These are phyloP conservation scores for Amblyjoppa fuscipennis DNA, from an alignment of 2,888 invertebrate species.

Conservation along the genomic window DNA sequence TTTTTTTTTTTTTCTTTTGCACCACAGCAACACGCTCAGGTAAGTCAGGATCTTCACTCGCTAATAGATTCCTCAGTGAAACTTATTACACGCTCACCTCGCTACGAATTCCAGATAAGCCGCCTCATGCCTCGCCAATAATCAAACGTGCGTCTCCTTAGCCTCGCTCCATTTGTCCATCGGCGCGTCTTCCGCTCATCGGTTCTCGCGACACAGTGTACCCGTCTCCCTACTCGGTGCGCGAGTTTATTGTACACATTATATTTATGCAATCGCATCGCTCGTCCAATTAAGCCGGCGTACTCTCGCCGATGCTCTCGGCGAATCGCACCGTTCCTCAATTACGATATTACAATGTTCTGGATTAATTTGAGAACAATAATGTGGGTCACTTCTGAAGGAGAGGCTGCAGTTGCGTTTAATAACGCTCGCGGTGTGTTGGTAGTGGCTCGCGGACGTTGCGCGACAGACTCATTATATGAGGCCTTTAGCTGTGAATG, in stretches of 20 bases:
- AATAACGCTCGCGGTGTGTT: neutral
- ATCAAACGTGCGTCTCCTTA: slow-evolving; percentile 47
- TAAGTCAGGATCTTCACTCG: slow-evolving; percentile 32
- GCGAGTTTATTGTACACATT: slow-evolving; percentile 5
- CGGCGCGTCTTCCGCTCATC: slow-evolving; percentile 54
- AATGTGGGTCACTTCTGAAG: slow-evolving; percentile 47
- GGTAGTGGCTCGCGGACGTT: slow-evolving; percentile 27
- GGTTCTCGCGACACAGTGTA: slow-evolving; percentile 30
- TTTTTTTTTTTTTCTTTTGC: neutral
- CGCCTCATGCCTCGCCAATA: slow-evolving; percentile 5
- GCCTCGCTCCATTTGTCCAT: slow-evolving; percentile 70
- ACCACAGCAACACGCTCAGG: neutral
- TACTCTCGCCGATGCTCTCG: slow-evolving; percentile 19
- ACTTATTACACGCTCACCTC: slow-evolving; percentile 51
- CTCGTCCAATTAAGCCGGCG: slow-evolving; percentile 59
- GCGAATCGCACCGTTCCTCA: slow-evolving; percentile 37
- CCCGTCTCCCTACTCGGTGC: neutral
- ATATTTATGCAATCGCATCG: slow-evolving; percentile 53
- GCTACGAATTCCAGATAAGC: slow-evolving; percentile 56
- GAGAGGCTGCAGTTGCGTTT: slow-evolving; percentile 6
- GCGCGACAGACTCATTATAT: slow-evolving; percentile 44
- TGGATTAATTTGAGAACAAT: slow-evolving; percentile 44
- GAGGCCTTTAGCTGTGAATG: neutral
- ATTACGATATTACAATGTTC: slow-evolving; percentile 29
- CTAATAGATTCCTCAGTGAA: slow-evolving; percentile 37